Percentiles rank a stretch among this genome's conserved stretches.
These are phyloP conservation scores for Watsonalla binaria DNA, from an alignment of 2,888 invertebrate genomes.

Conservation along the genomic window DNA sequence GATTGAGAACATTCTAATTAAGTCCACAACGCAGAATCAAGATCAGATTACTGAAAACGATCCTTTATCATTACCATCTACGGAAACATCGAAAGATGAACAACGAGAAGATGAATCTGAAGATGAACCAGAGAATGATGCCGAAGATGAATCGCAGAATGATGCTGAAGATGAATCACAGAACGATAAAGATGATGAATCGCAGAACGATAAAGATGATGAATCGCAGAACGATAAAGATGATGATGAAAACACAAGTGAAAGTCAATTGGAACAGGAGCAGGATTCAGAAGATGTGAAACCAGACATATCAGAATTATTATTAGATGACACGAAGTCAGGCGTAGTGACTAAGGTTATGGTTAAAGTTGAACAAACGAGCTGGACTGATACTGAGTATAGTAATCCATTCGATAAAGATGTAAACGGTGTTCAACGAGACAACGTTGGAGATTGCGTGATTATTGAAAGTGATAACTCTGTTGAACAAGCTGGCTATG, in stretches of 20 bases:
- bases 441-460: conserved; percentile 21
- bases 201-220: not conserved
- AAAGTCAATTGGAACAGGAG: not conserved
- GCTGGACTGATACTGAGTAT: conserved; percentile 31
- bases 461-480: conserved; percentile 45
- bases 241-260: conserved; percentile 3
- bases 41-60: not conserved
- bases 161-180: conserved; percentile 1
- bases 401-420: conserved; percentile 49
- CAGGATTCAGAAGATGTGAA: not conserved
- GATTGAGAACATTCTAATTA: conserved; percentile 56
- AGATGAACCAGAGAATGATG: not conserved
- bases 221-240: not conserved
- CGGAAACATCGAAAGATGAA: not conserved
- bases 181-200: conserved; percentile 14
- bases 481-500: conserved; percentile 36
- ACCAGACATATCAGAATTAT: not conserved
- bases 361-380: conserved; percentile 37
- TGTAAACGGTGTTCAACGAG: conserved; percentile 33
- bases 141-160: not conserved
- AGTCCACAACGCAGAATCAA: conserved; percentile 28
- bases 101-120: not conserved
- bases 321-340: conserved; percentile 10
- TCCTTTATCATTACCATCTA: not conserved
- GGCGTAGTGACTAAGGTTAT: conserved; percentile 16